phyloP scores from a whole-genome alignment of 2,888 invertebrate species.

The Arge pagana region DNA sequence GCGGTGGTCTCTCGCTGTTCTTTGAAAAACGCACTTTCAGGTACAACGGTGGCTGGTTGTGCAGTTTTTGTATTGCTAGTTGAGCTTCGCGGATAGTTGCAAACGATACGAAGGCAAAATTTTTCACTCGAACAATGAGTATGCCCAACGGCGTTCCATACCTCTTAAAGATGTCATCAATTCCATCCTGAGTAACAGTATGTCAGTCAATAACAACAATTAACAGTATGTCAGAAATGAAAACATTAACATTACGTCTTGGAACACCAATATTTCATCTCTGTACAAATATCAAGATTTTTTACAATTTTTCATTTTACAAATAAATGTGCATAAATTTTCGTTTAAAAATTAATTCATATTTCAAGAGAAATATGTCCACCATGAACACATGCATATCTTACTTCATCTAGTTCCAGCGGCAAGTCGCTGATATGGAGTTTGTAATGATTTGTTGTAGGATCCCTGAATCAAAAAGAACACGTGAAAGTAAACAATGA shows the following conservation, averaged over 20 bases:
- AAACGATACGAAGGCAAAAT: conserved; percentile 44
- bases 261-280: neutral
- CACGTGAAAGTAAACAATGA: neutral
- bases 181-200: conserved; percentile 35
- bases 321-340: neutral
- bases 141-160: conserved; percentile 37
- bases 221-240: no score
- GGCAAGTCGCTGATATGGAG: conserved; percentile 43
- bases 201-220: neutral
- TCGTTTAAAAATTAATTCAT: neutral
- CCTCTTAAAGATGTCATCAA: conserved; percentile 36
- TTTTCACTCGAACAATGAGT: conserved; percentile 28
- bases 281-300: neutral
- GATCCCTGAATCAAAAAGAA: neutral
- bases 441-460: conserved; percentile 28
- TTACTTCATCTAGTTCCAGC: conserved; percentile 39
- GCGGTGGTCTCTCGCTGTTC: conserved; percentile 26
- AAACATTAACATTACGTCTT: no score
- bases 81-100: conserved; percentile 43
- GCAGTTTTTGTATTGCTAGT: conserved; percentile 40
- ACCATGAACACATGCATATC: neutral
- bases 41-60: conserved; percentile 39
- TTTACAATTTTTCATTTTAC: neutral
- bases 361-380: neutral
- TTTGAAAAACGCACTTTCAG: conserved; percentile 41